Conservation (phyloP, 2,888 invertebrate genomes). For the Scaptomyza polygonia region DNA sequence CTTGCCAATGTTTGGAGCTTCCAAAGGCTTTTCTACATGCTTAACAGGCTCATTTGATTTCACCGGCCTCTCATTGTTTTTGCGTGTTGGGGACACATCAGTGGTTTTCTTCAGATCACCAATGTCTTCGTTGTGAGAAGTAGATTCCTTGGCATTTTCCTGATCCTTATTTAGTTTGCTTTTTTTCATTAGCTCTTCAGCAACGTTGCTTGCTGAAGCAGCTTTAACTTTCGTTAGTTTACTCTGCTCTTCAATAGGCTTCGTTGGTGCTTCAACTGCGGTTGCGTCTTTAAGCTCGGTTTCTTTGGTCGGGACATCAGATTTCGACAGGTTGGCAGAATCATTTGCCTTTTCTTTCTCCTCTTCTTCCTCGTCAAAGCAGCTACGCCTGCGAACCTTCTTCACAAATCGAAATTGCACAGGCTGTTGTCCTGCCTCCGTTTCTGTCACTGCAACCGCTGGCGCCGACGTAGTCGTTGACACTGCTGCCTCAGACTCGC, state of each 20-base stretch:
- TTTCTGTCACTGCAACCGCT: conserved; percentile 1
- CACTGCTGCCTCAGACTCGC: conserved; percentile 61
- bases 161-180: neutral
- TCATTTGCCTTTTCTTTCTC: conserved; percentile 37
- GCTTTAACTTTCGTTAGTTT: neutral
- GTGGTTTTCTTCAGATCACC: neutral
- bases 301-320: neutral
- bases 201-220: neutral
- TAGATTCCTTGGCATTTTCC: neutral
- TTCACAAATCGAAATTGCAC: conserved; percentile 82
- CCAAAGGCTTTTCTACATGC: neutral
- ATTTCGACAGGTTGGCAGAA: neutral
- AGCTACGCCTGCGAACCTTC: conserved; percentile 80
- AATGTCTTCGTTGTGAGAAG: too few relatives aligned
- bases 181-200: neutral
- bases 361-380: conserved; percentile 78
- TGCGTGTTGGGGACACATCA: neutral
- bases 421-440: conserved; percentile 9
- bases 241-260: neutral
- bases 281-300: neutral
- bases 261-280: neutral
- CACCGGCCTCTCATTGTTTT: neutral
- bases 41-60: neutral
- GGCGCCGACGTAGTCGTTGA: neutral
- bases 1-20: neutral